Base-by-base conservation (phyloP, 2,797 vertebrate genomes). In the Poecilia picta region DNA sequence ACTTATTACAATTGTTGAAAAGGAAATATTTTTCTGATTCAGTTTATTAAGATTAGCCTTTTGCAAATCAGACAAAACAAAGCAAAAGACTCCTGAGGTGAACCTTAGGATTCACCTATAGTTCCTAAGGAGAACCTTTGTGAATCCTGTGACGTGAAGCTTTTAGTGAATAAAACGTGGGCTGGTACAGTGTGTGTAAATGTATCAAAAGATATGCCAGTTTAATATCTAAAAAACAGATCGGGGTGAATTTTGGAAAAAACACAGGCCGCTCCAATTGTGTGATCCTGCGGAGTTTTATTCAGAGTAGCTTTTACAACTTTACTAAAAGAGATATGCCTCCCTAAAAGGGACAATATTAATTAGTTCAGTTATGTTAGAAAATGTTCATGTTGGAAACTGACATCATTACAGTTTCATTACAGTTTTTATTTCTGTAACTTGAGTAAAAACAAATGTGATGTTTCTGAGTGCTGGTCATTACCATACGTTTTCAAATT, bases 401-500 rank as follows among this genome's bases (percentile, higher is more conserved):
- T 74, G 20, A 53, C 33, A 28, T 45, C 53, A 55, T 12, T n/a
- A 12, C 10, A 25, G 8, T 72, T 20, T 47, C 33, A 43, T 57
- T 36, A 20, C 28, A 62, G 51, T 33, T 85, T 89, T 72, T 25
- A 39, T 62, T 68, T 82, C 20, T 57, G 25, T 46, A 66, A 72
- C 5, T 59, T 59, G n/a, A 41, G 33, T 51, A 10, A 33, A n/a
- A 49, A 18, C 12, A 33, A 53, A 4, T 0, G 43, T 23, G 47
- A 76, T 47, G 28, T 64, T 23, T 62, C 68, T 59, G 28, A 62
- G 79, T 55, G 78, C 20, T 84, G 88, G 81, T 73, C 86, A 70
- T 28, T 33, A 77, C 72, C 72, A 73, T 78, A 46, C 74, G 10
- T 59, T 59, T 31, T 5, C 1, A 15, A 31, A 59, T 59, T 15